Evolutionary conservation across 1,140 invertebrate genomes (phyloP).

Genomic region (Muscidifurax raptorellus): DNA sequence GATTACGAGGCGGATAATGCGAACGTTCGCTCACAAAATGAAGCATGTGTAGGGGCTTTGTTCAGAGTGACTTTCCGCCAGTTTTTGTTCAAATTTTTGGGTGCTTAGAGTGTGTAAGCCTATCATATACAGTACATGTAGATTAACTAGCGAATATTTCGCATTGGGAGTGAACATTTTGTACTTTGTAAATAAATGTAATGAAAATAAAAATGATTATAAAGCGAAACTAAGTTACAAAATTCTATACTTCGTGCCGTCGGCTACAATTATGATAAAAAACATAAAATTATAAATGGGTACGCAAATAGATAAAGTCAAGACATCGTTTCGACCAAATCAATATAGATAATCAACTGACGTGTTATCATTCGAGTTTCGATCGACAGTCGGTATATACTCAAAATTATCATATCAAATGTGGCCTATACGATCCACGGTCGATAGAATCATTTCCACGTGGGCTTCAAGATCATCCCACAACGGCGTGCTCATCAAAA

Average conservation of each 20-base stretch:
- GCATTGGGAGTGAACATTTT: constrained; percentile 8
- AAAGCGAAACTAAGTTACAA: too few relatives aligned
- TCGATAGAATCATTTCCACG: background rate
- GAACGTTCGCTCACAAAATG: background rate
- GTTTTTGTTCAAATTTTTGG: background rate
- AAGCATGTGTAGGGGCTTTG: background rate
- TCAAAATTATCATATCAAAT: background rate
- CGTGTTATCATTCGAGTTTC: background rate
- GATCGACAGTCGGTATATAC: background rate
- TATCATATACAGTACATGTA: constrained; percentile 26
- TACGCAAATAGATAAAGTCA: background rate
- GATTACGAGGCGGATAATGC: too few relatives aligned
- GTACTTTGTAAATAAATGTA: constrained; percentile 52
- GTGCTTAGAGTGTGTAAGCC: constrained; percentile 12
- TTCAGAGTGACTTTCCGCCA: background rate
- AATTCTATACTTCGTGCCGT: too few relatives aligned
- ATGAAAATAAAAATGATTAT: background rate
- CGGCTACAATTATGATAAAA: too few relatives aligned
- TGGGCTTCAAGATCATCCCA: background rate
- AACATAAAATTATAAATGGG: background rate
- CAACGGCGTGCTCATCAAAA: background rate
- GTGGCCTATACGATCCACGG: background rate
- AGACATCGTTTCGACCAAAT: background rate
- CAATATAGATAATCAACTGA: background rate
- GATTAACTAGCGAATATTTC: constrained; percentile 41